Evolutionary conservation across 2,888 invertebrate genomes (phyloP).

Genomic region (Andrena camellia): DNA sequence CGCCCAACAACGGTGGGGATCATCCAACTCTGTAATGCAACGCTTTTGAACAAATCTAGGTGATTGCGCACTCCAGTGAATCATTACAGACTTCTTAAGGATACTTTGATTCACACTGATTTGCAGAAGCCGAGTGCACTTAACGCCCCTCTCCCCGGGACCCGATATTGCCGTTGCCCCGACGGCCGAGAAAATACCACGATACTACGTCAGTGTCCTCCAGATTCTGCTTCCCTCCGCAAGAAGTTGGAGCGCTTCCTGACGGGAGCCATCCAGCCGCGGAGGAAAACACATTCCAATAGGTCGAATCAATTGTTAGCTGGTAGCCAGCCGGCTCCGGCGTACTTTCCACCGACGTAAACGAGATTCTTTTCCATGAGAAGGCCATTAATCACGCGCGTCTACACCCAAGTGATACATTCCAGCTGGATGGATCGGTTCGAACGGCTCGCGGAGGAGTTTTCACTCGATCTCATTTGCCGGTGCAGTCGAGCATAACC

Average conservation of each 20-base stretch:
- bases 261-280: neutral
- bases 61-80: neutral
- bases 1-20: too few species aligned
- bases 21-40: too few species aligned
- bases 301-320: constrained; percentile 58
- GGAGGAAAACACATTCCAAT: constrained; percentile 51
- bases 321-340: constrained; percentile 29
- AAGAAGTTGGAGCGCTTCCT: constrained; percentile 1
- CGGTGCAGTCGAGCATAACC: constrained; percentile 69
- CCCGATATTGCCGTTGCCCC: neutral
- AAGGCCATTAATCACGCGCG: constrained; percentile 71
- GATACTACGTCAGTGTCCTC: neutral
- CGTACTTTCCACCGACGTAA: constrained; percentile 65
- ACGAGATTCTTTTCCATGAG: constrained; percentile 74
- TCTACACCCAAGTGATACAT: constrained; percentile 72
- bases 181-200: neutral
- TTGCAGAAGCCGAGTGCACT: neutral
- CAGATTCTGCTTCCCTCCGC: neutral
- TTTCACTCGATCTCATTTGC: constrained; percentile 75
- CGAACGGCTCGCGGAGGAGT: constrained; percentile 58
- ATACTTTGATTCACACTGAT: neutral
- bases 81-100: neutral
- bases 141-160: neutral
- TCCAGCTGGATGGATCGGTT: constrained; percentile 55
- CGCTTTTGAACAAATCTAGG: neutral